A percentile compares a stretch with the other conserved stretches of the same genome.
phyloP scores from a whole-genome alignment of 2,888 invertebrate species.

The Gibbula magus region DNA sequence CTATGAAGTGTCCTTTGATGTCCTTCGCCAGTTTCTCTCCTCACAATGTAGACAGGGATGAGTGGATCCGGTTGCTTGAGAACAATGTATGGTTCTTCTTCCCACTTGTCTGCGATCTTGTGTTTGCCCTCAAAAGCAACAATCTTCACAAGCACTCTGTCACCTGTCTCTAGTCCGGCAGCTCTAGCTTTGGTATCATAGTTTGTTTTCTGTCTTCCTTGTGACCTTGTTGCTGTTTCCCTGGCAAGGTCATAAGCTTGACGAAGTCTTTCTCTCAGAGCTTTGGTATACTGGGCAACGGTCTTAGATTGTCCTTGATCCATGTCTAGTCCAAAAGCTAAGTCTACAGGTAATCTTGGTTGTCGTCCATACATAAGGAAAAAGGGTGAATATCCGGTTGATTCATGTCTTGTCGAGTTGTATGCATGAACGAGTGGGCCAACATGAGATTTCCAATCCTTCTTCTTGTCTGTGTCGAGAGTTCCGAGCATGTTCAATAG shows the following conservation, averaged over 20 bases:
- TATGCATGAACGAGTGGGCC: conserved; percentile 38
- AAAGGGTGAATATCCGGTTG: conserved; percentile 38
- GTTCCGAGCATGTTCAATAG: conserved; percentile 36
- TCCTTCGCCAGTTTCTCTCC: not conserved
- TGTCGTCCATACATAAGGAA: conserved; percentile 39
- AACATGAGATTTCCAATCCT: conserved; percentile 37
- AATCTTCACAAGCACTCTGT: conserved; percentile 27
- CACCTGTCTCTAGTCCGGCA: conserved; percentile 6
- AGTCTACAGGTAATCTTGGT: conserved; percentile 39
- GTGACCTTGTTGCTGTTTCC: not conserved
- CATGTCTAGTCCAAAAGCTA: too few relatives aligned
- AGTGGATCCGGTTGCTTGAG: not conserved
- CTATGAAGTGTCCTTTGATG: conserved; percentile 12
- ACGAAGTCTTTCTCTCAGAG: not conserved
- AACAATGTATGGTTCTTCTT: conserved; percentile 5
- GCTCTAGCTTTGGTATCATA: conserved; percentile 24
- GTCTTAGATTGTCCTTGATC: not conserved
- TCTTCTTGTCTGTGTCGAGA: conserved; percentile 31
- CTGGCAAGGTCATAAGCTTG: conserved; percentile 24
- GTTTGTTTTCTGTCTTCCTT: not conserved
- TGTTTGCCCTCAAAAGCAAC: conserved; percentile 23
- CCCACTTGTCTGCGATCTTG: conserved; percentile 17
- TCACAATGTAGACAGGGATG: conserved; percentile 22
- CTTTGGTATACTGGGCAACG: not conserved
- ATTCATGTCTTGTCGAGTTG: conserved; percentile 34